These are phyloP conservation scores for Calliopum simillimum DNA, from an alignment of 2,888 invertebrate genomes.

Conservation along the genomic window DNA sequence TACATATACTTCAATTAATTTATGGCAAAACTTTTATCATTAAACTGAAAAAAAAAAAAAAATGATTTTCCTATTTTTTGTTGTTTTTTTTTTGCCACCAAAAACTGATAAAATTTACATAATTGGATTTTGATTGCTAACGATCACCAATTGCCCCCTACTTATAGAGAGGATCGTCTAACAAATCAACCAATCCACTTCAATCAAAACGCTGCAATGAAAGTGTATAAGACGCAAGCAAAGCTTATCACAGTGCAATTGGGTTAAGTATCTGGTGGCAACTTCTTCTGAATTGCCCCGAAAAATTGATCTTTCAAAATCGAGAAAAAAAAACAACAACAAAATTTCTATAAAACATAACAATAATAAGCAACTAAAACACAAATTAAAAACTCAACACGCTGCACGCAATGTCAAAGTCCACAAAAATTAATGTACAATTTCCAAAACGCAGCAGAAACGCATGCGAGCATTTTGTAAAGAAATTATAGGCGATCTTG, in stretches of 20 bases:
- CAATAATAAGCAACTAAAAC: slow-evolving; percentile 38
- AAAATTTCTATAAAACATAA: slow-evolving; percentile 30
- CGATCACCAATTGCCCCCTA: slow-evolving; percentile 3
- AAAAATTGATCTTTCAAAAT: background rate
- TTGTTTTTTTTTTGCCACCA: background rate
- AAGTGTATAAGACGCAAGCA: background rate
- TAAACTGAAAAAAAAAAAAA: background rate
- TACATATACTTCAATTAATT: too few relatives aligned
- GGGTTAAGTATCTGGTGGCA: background rate
- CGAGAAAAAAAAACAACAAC: background rate
- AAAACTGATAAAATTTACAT: slow-evolving; percentile 13
- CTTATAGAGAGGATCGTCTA: background rate
- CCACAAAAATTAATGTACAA: slow-evolving; percentile 12
- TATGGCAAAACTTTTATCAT: too few relatives aligned
- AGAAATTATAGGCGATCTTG: background rate
- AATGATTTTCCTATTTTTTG: background rate
- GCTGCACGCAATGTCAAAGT: slow-evolving; percentile 29
- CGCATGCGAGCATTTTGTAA: too few relatives aligned
- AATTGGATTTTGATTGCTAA: slow-evolving; percentile 23
- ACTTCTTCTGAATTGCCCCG: too few relatives aligned
- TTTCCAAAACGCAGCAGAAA: background rate
- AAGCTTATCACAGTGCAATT: background rate
- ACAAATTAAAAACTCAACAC: slow-evolving; percentile 41
- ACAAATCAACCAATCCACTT: background rate
- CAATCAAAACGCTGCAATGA: background rate